Conservation (phyloP, 2,113 vertebrate species). For the Myanophis thanlyinensis region DNA sequence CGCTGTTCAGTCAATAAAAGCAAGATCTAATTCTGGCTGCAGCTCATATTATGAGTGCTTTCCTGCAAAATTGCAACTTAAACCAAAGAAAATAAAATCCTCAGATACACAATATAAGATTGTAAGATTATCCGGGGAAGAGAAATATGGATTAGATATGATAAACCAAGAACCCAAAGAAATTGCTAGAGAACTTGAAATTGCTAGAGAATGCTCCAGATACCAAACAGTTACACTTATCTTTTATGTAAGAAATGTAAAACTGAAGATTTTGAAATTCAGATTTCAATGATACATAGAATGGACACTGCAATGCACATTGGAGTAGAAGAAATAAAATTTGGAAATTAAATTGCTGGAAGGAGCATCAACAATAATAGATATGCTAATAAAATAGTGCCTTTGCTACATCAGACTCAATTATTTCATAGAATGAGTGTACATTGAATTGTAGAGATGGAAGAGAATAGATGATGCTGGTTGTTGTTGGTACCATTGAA, state of each 20-base stretch:
- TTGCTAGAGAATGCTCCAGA: neutral
- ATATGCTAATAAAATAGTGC: neutral
- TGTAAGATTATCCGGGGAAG: neutral
- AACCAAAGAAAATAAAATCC: neutral
- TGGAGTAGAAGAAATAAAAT: neutral
- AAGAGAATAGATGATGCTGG: neutral
- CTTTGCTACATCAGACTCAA: neutral
- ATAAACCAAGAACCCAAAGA: neutral
- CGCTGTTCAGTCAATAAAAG: neutral
- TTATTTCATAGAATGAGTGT: neutral
- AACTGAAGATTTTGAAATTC: neutral
- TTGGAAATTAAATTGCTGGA: neutral
- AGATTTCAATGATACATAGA: neutral
- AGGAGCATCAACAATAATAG: neutral
- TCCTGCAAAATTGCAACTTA: neutral
- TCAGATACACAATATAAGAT: neutral
- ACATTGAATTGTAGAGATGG: neutral
- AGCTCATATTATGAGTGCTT: neutral
- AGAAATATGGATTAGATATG: neutral
- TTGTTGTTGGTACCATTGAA: neutral
- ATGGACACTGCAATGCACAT: neutral
- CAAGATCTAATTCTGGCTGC: neutral
- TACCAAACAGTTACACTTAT: neutral
- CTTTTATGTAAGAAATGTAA: neutral
- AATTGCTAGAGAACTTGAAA: neutral